Evolutionary conservation across 2,888 invertebrate species (phyloP).

Genomic region (Lasioglossum zephyrum): DNA sequence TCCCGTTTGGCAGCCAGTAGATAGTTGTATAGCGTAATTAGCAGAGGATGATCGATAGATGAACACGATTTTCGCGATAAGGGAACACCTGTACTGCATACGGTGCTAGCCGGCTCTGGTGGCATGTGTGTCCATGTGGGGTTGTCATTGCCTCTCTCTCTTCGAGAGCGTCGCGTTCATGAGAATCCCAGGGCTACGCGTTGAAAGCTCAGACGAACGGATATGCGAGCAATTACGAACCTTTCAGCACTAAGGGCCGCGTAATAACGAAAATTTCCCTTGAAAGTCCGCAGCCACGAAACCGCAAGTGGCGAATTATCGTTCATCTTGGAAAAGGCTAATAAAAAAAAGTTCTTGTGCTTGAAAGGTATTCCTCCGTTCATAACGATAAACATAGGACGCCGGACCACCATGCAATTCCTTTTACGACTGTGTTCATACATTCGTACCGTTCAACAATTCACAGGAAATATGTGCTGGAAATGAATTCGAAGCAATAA

Average conservation of each 20-base stretch:
- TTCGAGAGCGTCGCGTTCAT: not conserved
- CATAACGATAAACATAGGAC: conserved; percentile 29
- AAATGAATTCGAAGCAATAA: not conserved
- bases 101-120: conserved; percentile 82
- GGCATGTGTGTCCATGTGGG: conserved; percentile 79
- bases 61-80: conserved; percentile 13
- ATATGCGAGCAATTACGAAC: not conserved
- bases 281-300: not conserved
- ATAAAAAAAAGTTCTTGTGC: not conserved
- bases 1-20: not conserved
- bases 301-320: not conserved
- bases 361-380: conserved; percentile 4
- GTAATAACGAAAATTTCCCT: not conserved
- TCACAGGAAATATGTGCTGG: not conserved
- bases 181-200: not conserved
- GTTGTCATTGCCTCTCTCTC: conserved; percentile 75
- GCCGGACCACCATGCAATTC: conserved; percentile 37
- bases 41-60: not conserved
- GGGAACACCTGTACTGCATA: conserved; percentile 66
- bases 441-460: not conserved
- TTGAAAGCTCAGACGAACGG: conserved; percentile 23
- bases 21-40: not conserved
- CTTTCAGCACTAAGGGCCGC: not conserved
- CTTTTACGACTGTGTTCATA: conserved; percentile 4
- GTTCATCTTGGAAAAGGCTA: not conserved